Conservation (phyloP, 2,113 vertebrate species). For the Irena cyanogastra region DNA sequence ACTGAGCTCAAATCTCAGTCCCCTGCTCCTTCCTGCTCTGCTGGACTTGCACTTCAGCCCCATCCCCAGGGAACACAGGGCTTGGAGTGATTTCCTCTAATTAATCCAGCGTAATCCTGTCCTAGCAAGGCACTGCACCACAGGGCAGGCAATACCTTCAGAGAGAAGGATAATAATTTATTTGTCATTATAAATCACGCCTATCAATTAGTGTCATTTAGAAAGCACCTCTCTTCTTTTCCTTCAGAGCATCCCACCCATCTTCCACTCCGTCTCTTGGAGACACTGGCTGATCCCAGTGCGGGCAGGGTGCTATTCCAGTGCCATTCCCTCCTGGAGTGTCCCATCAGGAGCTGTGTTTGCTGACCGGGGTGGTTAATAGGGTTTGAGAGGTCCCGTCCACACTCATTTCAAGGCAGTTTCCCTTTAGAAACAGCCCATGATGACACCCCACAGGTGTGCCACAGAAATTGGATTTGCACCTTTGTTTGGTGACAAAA, state of each 20-base stretch:
- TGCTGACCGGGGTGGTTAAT: background rate
- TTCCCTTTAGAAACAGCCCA: background rate
- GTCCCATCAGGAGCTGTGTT: background rate
- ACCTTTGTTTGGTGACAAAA: background rate
- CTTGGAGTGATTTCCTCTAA: background rate
- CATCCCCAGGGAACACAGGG: background rate
- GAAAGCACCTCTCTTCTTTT: background rate
- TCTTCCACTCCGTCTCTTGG: background rate
- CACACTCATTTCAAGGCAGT: background rate
- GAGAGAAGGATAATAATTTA: background rate
- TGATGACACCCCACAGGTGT: rapidly evolving
- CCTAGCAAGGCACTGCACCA: background rate
- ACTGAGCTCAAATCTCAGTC: background rate
- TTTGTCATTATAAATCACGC: background rate
- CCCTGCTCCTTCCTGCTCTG: background rate
- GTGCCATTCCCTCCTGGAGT: background rate
- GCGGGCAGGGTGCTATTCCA: background rate
- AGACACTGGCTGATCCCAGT: background rate
- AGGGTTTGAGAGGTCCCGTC: background rate
- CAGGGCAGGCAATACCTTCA: background rate
- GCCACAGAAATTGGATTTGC: background rate
- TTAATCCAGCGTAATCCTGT: background rate
- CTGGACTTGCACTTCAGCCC: background rate
- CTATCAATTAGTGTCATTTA: background rate
- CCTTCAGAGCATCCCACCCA: background rate